phyloP scores from a whole-genome alignment of 2,888 invertebrate species.

The Elaeidobius kamerunicus region DNA sequence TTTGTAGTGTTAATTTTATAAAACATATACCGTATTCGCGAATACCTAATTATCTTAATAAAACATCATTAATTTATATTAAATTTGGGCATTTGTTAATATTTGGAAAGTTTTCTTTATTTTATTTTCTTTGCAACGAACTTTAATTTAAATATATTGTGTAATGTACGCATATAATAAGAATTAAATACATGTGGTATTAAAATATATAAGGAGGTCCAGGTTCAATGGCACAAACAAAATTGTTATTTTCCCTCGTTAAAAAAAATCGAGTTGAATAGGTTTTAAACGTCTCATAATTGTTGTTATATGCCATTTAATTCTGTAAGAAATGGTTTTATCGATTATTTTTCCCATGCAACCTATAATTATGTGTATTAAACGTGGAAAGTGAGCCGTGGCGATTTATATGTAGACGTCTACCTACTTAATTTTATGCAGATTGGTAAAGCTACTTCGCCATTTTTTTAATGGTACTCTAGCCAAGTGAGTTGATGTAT shows the following conservation, averaged over 20 bases:
- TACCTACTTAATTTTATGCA: conserved; percentile 19
- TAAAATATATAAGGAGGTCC: no score
- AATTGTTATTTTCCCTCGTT: conserved; percentile 4
- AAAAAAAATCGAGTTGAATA: conserved; percentile 11
- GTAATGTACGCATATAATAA: no score
- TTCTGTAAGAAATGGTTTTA: conserved; percentile 17
- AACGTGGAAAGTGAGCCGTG: conserved; percentile 20
- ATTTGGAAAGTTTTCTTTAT: no score
- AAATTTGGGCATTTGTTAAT: conserved; percentile 1
- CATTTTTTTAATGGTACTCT: conserved; percentile 9
- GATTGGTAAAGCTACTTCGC: conserved; percentile 8
- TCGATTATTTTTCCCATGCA: conserved; percentile 16
- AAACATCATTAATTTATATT: no score
- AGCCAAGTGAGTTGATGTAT: no score
- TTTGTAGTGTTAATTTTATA: no score
- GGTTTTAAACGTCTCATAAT: conserved; percentile 19
- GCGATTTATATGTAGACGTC: conserved; percentile 22
- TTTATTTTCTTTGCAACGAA: no score
- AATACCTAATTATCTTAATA: no score
- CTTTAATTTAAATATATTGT: no score
- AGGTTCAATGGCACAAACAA: not conserved
- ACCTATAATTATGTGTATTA: conserved; percentile 24
- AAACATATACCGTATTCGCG: no score
- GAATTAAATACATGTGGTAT: no score
- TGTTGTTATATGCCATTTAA: conserved; percentile 18